Conservation (phyloP, 2,797 vertebrate genomes). For the Adrianichthys oophorus region DNA sequence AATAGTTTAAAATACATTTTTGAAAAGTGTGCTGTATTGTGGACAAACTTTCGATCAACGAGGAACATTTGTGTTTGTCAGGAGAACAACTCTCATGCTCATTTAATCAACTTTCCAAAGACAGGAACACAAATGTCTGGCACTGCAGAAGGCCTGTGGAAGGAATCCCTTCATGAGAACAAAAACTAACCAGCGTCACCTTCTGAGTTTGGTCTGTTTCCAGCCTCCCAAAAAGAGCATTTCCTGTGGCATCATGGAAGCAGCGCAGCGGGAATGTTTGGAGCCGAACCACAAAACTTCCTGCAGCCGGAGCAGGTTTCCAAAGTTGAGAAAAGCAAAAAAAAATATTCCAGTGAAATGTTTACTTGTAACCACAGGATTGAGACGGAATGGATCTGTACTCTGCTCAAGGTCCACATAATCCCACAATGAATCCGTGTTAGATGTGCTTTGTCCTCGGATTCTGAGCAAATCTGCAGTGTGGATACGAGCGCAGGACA, state of each 20-base stretch:
- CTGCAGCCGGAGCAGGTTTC: constrained; percentile 15
- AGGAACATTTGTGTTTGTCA: not conserved
- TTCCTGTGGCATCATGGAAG: constrained; percentile 5
- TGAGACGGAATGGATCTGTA: constrained; percentile 56
- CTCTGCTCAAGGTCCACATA: constrained; percentile 45
- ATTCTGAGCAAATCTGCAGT: constrained; percentile 49
- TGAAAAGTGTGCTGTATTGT: too few relatives aligned
- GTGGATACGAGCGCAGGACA: constrained; percentile 58
- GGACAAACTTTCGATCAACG: too few relatives aligned
- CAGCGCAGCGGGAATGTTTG: constrained; percentile 8
- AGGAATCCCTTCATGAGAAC: constrained; percentile 5
- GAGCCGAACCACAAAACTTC: constrained; percentile 24
- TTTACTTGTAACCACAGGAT: constrained; percentile 67
- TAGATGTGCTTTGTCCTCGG: constrained; percentile 51
- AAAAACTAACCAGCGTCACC: constrained; percentile 8
- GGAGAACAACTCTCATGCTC: constrained; percentile 5
- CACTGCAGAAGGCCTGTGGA: constrained; percentile 3
- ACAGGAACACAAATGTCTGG: constrained; percentile 7
- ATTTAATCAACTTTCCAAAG: constrained; percentile 15
- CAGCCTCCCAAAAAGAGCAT: not conserved
- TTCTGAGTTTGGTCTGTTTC: not conserved
- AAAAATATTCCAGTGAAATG: constrained; percentile 45
- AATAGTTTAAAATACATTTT: too few relatives aligned
- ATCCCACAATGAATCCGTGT: constrained; percentile 61
- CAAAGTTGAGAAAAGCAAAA: constrained; percentile 16